These are phyloP conservation scores for Pseudorasbora parva DNA, from an alignment of 2,113 vertebrate genomes.

Conservation along the genomic window DNA sequence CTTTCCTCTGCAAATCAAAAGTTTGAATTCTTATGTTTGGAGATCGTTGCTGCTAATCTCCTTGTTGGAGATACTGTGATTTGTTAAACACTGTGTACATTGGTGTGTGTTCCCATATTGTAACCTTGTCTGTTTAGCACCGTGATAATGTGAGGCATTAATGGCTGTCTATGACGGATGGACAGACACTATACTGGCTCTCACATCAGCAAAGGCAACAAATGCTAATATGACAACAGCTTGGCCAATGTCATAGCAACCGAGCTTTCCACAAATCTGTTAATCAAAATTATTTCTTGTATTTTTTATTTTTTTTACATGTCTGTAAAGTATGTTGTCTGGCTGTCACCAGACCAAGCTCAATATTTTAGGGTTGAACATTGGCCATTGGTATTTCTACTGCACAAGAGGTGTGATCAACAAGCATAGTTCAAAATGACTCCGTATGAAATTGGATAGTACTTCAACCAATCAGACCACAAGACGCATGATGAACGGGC, in stretches of 20 bases:
- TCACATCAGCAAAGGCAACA: conserved; percentile 53
- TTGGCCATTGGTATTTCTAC: too few species aligned
- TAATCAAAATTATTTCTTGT: conserved; percentile 49
- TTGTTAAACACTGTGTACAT: conserved; percentile 35
- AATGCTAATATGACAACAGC: conserved; percentile 60
- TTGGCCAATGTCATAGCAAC: conserved; percentile 59
- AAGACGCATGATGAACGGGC: too few species aligned
- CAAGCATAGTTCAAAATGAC: too few species aligned
- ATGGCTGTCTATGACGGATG: conserved; percentile 44
- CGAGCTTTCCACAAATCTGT: conserved; percentile 49
- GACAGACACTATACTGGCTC: conserved; percentile 55
- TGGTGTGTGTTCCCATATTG: conserved; percentile 47
- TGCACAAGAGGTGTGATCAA: too few species aligned
- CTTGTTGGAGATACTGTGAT: conserved; percentile 36
- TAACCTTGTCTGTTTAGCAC: conserved; percentile 55
- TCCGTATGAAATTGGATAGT: too few species aligned
- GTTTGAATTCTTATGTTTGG: conserved; percentile 62
- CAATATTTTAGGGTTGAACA: too few species aligned
- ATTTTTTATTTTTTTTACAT: conserved; percentile 36
- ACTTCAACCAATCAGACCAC: too few species aligned
- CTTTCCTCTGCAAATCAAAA: conserved; percentile 6
- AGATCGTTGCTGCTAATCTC: conserved; percentile 56
- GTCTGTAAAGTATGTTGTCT: neutral
- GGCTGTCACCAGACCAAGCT: too few species aligned
- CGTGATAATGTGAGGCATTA: conserved; percentile 50